Evolutionary conservation across 2,888 invertebrate genomes (phyloP).

Genomic region (Galerucella pusilla): DNA sequence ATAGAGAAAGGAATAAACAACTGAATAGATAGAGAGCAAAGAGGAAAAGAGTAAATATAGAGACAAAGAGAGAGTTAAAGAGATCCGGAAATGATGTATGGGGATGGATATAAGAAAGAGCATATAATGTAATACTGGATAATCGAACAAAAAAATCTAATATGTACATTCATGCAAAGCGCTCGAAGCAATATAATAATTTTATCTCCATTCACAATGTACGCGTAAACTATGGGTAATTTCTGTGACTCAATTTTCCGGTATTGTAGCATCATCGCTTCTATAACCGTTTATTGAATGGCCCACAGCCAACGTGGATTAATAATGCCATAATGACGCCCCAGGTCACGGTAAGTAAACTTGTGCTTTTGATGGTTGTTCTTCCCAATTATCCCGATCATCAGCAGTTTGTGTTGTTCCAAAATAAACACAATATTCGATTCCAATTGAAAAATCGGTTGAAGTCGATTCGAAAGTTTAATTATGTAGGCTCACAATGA

Average conservation of each 20-base stretch:
- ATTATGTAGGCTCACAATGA: neutral
- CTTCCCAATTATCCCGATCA: conserved; percentile 20
- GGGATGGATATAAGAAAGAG: too few relatives aligned
- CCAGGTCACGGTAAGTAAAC: conserved; percentile 49
- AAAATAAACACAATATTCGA: conserved; percentile 10
- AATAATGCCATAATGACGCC: conserved; percentile 50
- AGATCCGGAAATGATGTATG: too few relatives aligned
- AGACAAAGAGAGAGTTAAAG: too few relatives aligned
- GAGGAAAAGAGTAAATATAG: too few relatives aligned
- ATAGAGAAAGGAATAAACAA: too few relatives aligned
- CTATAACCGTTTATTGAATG: conserved; percentile 46
- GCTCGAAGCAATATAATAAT: neutral
- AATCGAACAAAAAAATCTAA: too few relatives aligned
- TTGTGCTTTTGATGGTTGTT: conserved; percentile 40
- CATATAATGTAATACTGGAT: too few relatives aligned
- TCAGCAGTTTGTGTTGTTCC: conserved; percentile 5
- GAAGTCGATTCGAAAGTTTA: neutral
- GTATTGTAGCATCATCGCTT: conserved; percentile 17
- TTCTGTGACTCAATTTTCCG: conserved; percentile 53
- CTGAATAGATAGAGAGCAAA: too few relatives aligned
- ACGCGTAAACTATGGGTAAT: conserved; percentile 40
- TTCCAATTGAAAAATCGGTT: conserved; percentile 3
- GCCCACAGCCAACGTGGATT: conserved; percentile 54
- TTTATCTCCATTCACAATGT: neutral
- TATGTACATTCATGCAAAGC: too few relatives aligned